These are phyloP conservation scores for Xiphorhynchus elegans DNA, from an alignment of 2,113 vertebrate genomes.

Conservation along the genomic window DNA sequence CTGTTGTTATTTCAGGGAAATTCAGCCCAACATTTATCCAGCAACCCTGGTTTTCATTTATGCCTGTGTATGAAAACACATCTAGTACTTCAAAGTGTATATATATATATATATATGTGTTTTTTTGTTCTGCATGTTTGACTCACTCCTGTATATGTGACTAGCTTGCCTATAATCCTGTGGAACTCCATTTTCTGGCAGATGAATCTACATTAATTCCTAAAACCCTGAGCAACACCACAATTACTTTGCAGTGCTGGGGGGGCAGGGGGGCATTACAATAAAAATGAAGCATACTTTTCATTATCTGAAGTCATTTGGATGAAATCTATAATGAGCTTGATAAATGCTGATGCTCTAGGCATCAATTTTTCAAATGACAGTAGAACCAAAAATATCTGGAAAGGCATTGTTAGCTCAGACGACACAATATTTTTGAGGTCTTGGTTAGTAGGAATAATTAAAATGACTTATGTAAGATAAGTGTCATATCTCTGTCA, in stretches of 20 bases:
- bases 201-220: background rate
- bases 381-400: constrained; percentile 31
- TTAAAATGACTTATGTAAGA: constrained; percentile 64
- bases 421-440: constrained; percentile 47
- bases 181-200: constrained; percentile 32
- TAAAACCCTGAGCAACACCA: constrained; percentile 10
- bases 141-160: background rate
- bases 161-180: background rate
- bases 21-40: background rate
- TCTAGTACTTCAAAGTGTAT: background rate
- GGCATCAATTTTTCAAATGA: constrained; percentile 56
- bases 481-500: constrained; percentile 64
- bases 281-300: constrained; percentile 64
- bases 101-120: background rate
- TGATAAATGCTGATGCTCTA: constrained; percentile 60
- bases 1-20: background rate
- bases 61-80: background rate
- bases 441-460: constrained; percentile 52
- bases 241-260: constrained; percentile 23
- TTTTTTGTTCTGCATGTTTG: background rate
- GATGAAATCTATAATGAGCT: constrained; percentile 64
- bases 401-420: constrained; percentile 49
- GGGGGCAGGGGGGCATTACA: background rate
- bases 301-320: constrained; percentile 60
- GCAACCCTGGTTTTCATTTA: background rate